phyloP scores from a whole-genome alignment of 2,113 vertebrate species.

The Conger conger region DNA sequence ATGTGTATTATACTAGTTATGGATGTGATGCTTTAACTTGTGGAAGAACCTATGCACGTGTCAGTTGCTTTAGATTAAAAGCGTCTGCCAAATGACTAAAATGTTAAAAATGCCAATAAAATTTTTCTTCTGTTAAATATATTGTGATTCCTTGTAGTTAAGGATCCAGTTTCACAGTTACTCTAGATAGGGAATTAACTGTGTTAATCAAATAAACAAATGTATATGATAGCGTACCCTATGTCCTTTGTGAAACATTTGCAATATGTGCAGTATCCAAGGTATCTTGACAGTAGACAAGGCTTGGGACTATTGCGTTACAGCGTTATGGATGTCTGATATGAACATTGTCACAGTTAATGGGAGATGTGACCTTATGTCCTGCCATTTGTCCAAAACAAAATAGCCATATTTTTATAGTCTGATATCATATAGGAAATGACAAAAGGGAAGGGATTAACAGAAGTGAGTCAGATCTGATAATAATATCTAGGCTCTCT shows the following conservation, averaged over 20 bases:
- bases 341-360: not conserved
- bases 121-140: too few relatives aligned
- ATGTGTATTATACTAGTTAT: too few relatives aligned
- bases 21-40: too few relatives aligned
- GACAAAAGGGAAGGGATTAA: not conserved
- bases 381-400: conserved; percentile 1
- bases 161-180: not conserved
- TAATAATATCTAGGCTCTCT: not conserved
- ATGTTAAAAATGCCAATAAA: too few relatives aligned
- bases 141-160: too few relatives aligned
- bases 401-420: not conserved
- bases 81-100: too few relatives aligned
- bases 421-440: not conserved
- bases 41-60: too few relatives aligned
- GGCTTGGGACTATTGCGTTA: conserved; percentile 3
- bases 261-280: conserved; percentile 12
- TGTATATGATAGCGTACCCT: not conserved
- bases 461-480: not conserved
- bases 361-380: not conserved
- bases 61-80: too few relatives aligned
- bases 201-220: not conserved
- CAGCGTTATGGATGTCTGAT: not conserved
- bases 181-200: not conserved
- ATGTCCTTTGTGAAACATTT: conserved; percentile 6
- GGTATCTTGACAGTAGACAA: not conserved